Percentiles rank a stretch among this genome's conserved stretches.
Evolutionary conservation across 2,888 invertebrate species (phyloP).

Genomic region (Podabrus alpinus): DNA sequence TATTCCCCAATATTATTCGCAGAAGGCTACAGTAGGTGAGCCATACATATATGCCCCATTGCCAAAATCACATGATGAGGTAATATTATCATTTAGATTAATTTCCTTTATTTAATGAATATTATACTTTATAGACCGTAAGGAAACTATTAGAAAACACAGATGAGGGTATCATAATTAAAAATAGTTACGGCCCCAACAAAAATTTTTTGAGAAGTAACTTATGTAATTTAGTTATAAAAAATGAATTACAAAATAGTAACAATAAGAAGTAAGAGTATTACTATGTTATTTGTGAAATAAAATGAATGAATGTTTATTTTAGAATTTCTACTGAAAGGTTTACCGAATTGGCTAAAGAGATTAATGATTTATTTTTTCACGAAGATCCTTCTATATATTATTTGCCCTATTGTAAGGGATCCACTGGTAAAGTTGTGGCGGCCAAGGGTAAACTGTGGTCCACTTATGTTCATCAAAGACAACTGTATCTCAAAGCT

Average conservation of each 20-base stretch:
- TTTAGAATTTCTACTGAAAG: not conserved
- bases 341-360: not conserved
- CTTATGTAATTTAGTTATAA: not conserved
- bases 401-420: not conserved
- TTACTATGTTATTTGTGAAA: not conserved
- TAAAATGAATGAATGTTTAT: not conserved
- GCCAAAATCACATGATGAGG: no score
- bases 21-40: no score
- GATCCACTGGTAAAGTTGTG: not conserved
- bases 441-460: not conserved
- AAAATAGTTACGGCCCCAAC: not conserved
- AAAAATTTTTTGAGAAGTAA: not conserved
- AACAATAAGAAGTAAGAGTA: not conserved
- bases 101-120: no score
- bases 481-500: not conserved
- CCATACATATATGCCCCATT: no score
- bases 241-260: not conserved
- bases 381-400: not conserved
- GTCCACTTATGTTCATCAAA: not conserved
- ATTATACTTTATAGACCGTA: not conserved
- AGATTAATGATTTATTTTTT: no score
- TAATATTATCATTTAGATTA: no score
- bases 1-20: no score
- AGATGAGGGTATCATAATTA: no score
- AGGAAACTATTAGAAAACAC: no score